Base-by-base conservation (phyloP, 1,140 invertebrate species). In the Polyergus mexicanus region DNA sequence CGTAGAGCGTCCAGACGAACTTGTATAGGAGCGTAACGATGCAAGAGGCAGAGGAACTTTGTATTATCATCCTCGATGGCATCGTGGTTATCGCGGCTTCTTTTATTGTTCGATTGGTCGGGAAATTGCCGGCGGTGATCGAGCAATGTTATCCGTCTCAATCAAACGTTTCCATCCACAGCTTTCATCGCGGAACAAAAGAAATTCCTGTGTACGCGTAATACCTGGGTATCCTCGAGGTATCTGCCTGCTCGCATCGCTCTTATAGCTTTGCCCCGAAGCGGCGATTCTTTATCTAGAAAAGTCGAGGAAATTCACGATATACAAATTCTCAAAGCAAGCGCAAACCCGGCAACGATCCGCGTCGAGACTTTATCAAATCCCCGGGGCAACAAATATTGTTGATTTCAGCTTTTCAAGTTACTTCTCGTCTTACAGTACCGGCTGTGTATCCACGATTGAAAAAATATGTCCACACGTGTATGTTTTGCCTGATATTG, bases 81-180 rank as follows among this genome's bases (percentile, higher is more conserved):
- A 11, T 41, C 28, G 22, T 11, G 7, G 76, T 38, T 74, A 22
- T 25, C 35, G 32, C 32, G 5, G n/a, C 28, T 44, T 44, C 3
- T 62, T 51, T 51, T 35, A 62, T 78, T n/a, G 47, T 41, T 10
- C 84, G 81, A 90, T 91, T 87, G 87, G 41, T 77, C 63, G 28
- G 56, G 47, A 47, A 85, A 89, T 76, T 76, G 62, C 83, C 81
- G 62, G 71, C 76, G 72, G 85, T 83, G 81, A 89, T 86, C 84
- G 85, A 90, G 80, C 89, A 87, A 84, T 71, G 87, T 89, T 87
- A 91, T 89, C 85, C 71, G 69, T 86, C 88, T 89, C 75, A 88
- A 90, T 90, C 89, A 88, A 88, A 84, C 74, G 88, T 85, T 80
- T 38, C 68, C n/a, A 47, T 80, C 68, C n/a, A 16, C 13, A 60